phyloP scores from a whole-genome alignment of 2,113 vertebrate genomes.

The Cryptomyrus ogoouensis region DNA sequence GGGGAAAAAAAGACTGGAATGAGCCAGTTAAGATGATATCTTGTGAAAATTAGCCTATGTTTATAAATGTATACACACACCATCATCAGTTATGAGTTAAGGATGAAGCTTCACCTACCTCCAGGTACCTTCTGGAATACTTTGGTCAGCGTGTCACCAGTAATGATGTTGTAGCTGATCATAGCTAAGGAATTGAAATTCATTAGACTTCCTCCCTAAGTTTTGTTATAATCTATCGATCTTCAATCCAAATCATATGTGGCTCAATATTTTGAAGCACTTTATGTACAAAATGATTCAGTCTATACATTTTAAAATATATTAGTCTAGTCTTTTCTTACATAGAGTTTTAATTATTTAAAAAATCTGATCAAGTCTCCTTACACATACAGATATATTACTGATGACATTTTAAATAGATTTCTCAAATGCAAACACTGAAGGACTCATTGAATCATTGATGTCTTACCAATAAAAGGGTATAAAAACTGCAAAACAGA shows the following conservation, averaged over 20 bases:
- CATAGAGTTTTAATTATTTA: neutral
- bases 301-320: neutral
- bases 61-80: neutral
- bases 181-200: conserved; percentile 70
- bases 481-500: conserved; percentile 88
- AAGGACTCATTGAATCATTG: neutral
- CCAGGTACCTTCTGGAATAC: conserved; percentile 86
- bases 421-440: neutral
- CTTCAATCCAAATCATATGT: neutral
- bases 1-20: neutral
- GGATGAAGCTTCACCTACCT: conserved; percentile 60
- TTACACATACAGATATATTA: neutral
- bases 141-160: conserved; percentile 87
- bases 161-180: conserved; percentile 96
- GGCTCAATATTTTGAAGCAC: neutral
- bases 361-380: neutral
- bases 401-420: neutral
- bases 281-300: neutral
- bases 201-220: neutral
- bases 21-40: neutral
- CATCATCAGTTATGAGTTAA: neutral
- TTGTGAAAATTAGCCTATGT: no score
- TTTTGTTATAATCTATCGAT: neutral
- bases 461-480: conserved; percentile 87
- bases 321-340: neutral